These are phyloP conservation scores for Basileuterus tristriatus DNA, from an alignment of 2,797 vertebrate genomes.

Conservation along the genomic window DNA sequence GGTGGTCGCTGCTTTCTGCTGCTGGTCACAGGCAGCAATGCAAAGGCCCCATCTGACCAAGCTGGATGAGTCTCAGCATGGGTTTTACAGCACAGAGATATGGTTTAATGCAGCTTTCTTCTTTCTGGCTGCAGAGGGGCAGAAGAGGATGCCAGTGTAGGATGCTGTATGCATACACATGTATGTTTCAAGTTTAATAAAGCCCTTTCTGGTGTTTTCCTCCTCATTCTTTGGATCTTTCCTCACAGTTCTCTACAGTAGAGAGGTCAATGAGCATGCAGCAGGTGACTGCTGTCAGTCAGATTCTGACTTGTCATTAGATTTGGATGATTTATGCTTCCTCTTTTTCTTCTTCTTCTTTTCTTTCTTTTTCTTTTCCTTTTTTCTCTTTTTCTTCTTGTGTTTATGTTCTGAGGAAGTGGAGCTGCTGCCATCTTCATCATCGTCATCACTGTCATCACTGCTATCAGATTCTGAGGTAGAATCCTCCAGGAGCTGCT, in stretches of 20 bases:
- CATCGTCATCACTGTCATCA: conserved; percentile 40
- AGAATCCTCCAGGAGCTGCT: conserved; percentile 90
- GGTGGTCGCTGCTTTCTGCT: background rate
- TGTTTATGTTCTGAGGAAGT: conserved; percentile 80
- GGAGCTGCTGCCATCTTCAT: conserved; percentile 75
- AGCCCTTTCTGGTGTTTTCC: background rate
- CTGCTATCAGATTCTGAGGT: conserved; percentile 82
- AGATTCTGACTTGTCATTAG: conserved; percentile 78
- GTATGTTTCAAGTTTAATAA: background rate
- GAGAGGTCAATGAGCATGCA: background rate
- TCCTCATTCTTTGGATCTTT: background rate
- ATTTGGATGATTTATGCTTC: conserved; percentile 86
- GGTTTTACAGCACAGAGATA: background rate
- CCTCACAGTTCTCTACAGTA: background rate
- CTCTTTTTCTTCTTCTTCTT: conserved; percentile 84
- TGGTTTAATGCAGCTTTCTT: background rate
- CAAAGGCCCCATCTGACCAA: background rate
- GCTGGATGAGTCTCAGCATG: background rate
- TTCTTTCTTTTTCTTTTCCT: conserved; percentile 84
- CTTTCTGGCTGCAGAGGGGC: background rate
- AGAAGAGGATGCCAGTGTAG: background rate
- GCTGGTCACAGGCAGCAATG: rapidly evolving
- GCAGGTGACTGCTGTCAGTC: conserved; percentile 73
- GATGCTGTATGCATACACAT: background rate
- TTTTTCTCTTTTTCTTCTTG: conserved; percentile 85